Conservation (phyloP, 2,888 invertebrate genomes). For the Ecliptopera silaceata region DNA sequence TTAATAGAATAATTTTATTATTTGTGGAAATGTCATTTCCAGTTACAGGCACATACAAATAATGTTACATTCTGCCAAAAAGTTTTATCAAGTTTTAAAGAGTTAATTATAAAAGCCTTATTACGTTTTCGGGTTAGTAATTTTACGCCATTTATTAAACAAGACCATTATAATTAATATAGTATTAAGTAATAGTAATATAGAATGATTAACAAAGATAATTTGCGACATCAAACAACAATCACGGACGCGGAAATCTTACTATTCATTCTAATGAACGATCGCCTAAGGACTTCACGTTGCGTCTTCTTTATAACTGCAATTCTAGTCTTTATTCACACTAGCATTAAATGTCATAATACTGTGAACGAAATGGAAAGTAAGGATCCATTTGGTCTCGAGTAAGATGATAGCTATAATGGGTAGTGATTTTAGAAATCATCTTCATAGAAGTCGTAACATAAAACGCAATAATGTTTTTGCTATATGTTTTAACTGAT, state of each 20-base stretch:
- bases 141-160: no score
- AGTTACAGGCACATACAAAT: no score
- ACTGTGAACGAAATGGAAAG: slow-evolving; percentile 9
- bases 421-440: slow-evolving; percentile 14
- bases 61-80: no score
- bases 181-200: no score
- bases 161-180: no score
- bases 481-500: neutral
- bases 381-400: slow-evolving; percentile 9
- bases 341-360: slow-evolving; percentile 3
- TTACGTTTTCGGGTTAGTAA: no score
- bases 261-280: slow-evolving; percentile 31
- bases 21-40: no score
- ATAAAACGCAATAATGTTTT: slow-evolving; percentile 15
- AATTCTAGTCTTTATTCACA: slow-evolving; percentile 23
- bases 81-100: no score
- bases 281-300: slow-evolving; percentile 29
- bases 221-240: slow-evolving; percentile 19
- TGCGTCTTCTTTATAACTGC: slow-evolving; percentile 7
- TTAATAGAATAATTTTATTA: no score
- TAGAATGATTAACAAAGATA: neutral
- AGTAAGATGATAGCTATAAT: slow-evolving; percentile 20
- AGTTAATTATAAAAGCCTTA: no score
- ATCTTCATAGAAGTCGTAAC: slow-evolving; percentile 10
- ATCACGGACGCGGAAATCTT: slow-evolving; percentile 36